These are phyloP conservation scores for Pterocles gutturalis DNA, from an alignment of 2,113 vertebrate genomes.

Conservation along the genomic window DNA sequence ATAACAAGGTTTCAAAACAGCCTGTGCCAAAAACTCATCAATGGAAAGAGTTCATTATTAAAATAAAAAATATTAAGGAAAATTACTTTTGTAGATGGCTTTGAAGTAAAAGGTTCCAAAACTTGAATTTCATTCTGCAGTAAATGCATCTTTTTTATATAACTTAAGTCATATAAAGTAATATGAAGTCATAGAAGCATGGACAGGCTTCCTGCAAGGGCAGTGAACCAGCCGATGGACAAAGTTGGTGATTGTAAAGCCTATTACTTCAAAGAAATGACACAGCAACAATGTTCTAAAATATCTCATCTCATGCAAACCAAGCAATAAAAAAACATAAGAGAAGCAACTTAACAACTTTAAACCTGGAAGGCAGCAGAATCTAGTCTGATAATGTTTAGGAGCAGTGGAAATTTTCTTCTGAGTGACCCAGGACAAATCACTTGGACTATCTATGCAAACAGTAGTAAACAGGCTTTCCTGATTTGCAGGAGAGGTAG, in stretches of 20 bases:
- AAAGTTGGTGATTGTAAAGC: not conserved
- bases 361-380: not conserved
- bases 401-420: not conserved
- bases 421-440: not conserved
- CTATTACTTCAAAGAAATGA: not conserved
- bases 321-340: not conserved
- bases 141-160: slow-evolving; percentile 3
- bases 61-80: slow-evolving; percentile 1
- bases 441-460: not conserved
- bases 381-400: not conserved
- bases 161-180: not conserved
- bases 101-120: slow-evolving; percentile 25
- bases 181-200: not conserved
- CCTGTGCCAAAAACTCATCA: slow-evolving; percentile 52
- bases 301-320: not conserved
- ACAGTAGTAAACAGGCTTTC: not conserved
- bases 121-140: slow-evolving; percentile 30
- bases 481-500: not conserved
- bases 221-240: not conserved
- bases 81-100: not conserved
- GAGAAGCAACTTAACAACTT: not conserved
- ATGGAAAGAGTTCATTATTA: slow-evolving; percentile 56
- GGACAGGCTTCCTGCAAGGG: not conserved
- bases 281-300: not conserved
- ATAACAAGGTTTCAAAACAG: slow-evolving; percentile 61